Conservation (phyloP, 2,888 invertebrate species). For the Lacanobia wlatinum region DNA sequence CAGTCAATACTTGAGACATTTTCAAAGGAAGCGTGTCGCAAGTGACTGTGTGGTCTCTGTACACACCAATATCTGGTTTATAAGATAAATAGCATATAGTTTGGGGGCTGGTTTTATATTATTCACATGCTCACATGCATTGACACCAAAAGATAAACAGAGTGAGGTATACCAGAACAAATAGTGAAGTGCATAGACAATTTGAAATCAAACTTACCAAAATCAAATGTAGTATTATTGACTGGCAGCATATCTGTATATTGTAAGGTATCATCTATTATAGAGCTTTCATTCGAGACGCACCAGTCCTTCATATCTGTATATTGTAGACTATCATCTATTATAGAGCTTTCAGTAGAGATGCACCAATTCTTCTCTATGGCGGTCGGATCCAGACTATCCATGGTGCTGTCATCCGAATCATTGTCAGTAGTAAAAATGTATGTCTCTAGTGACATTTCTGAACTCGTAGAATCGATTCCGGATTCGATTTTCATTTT, state of each 20-base stretch:
- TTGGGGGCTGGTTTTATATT: neutral
- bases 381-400: constrained; percentile 72
- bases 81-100: neutral
- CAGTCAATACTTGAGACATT: neutral
- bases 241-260: constrained; percentile 70
- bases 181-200: neutral
- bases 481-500: constrained; percentile 62
- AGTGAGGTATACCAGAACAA: neutral
- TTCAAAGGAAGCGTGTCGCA: neutral
- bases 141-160: neutral
- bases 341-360: constrained; percentile 60
- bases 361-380: constrained; percentile 72
- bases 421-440: constrained; percentile 48
- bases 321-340: constrained; percentile 63
- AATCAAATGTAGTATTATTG: constrained; percentile 63
- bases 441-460: constrained; percentile 63
- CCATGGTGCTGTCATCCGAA: constrained; percentile 74
- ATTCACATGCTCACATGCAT: neutral
- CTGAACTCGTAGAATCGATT: constrained; percentile 68
- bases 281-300: constrained; percentile 62
- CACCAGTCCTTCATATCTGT: constrained; percentile 66
- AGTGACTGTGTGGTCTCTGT: neutral
- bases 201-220: constrained; percentile 69
- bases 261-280: constrained; percentile 59
- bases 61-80: neutral